Evolutionary conservation across 1,140 invertebrate genomes (phyloP), one percentile per base, ranked within the genome.

Genomic region (Psix sp.): DNA sequence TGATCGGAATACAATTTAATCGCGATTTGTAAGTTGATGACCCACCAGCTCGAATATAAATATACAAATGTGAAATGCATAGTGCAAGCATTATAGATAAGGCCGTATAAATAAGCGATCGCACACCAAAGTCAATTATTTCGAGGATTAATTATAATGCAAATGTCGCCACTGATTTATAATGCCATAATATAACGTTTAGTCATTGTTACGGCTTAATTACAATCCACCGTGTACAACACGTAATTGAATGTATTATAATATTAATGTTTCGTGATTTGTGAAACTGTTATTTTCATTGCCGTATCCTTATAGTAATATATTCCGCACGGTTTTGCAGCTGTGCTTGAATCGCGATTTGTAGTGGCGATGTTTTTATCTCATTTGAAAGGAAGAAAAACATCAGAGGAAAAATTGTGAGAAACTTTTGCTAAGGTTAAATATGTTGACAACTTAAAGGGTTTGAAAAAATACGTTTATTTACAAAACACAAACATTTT

Each of bases 231-330:
- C 7, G 18, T 26, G 46, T 35, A 63, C 15, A 35, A 46, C 31
- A 40, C 26, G 40, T 65, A 54, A 46, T 65, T 45, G 49, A 38
- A 52, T 46, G 16, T 54, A 65, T 66, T 49, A 66, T 65, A 65
- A 65, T 65, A 48, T 26, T 49, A 63, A 63, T 45, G 18, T 45
- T 63, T 39, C 6, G 17, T 33, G 33, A 65, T 62, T 62, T 42
- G 38, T 49, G 45, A 9, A 2, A 21, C 10, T 40, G 43, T 7
- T 15, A 33, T 39, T 36, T 2, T 5, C 38, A 33, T 36, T 33
- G 36, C 18, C 20, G 15, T 43, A 57, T 36, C 3, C 7, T 10
- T 20, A 7, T 3, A 36, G 36, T 57, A 42, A 14, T 7, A 24
- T 42, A 54, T 42, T 26, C 9, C 20, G 11, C 7, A 24, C 3